Percentiles rank a stretch among this genome's conserved stretches.
Conservation (phyloP, 2,113 vertebrate genomes). For the Diadophis punctatus region DNA sequence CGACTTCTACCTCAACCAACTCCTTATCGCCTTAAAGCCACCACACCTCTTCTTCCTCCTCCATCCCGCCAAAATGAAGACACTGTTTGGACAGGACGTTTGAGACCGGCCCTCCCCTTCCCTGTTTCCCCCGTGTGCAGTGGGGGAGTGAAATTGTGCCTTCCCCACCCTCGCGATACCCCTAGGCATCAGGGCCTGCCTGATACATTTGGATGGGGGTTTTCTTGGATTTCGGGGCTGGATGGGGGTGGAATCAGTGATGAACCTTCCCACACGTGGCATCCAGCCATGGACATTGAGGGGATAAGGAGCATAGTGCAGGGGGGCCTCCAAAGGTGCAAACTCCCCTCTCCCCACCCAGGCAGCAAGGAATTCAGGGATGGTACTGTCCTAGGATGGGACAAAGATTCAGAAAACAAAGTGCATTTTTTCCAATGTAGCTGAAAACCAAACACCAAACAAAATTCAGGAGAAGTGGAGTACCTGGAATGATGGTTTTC, state of each 20-base stretch:
- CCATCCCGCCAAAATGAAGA: neutral
- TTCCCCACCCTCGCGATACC: neutral
- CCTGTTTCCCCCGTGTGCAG: neutral
- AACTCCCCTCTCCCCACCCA: neutral
- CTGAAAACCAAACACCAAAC: slow-evolving; percentile 53
- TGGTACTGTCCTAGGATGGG: neutral
- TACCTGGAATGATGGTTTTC: neutral
- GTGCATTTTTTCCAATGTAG: neutral
- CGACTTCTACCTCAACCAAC: slow-evolving; percentile 86
- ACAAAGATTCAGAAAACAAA: neutral
- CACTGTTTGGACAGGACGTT: neutral
- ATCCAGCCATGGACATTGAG: neutral
- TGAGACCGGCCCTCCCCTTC: neutral
- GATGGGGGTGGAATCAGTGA: neutral
- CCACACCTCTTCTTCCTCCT: neutral
- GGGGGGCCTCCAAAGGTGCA: neutral
- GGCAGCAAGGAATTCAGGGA: neutral
- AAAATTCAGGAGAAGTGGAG: slow-evolving; percentile 31
- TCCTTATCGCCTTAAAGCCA: slow-evolving; percentile 75
- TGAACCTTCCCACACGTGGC: neutral
- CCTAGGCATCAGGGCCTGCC: too few relatives aligned
- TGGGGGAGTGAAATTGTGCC: neutral
- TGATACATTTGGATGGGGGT: neutral
- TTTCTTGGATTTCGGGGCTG: neutral
- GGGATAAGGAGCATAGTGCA: neutral